These are phyloP conservation scores for Champsocephalus esox DNA, from an alignment of 2,797 vertebrate species.

Conservation along the genomic window DNA sequence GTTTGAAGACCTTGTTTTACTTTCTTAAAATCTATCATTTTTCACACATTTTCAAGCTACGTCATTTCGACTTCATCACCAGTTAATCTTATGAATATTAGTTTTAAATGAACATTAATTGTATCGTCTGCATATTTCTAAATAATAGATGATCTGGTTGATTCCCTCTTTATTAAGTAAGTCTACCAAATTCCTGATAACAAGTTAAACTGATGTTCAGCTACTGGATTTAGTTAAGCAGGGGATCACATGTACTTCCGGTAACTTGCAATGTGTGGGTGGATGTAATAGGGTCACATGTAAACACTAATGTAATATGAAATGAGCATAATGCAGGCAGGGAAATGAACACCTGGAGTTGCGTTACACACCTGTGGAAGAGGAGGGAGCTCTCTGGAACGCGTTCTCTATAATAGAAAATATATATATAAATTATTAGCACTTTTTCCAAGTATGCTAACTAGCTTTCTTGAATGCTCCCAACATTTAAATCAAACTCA, in stretches of 20 bases:
- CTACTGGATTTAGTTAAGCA: background rate
- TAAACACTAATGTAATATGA: background rate
- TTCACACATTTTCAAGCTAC: background rate
- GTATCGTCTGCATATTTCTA: background rate
- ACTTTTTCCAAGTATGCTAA: background rate
- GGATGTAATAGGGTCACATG: background rate
- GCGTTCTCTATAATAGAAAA: slow-evolving; percentile 41
- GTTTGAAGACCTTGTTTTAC: too few relatives aligned
- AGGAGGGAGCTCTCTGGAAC: slow-evolving; percentile 79
- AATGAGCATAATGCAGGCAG: background rate
- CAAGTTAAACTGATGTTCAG: background rate
- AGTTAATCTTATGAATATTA: background rate
- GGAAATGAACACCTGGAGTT: background rate
- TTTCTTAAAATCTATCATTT: too few relatives aligned
- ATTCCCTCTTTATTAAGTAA: background rate
- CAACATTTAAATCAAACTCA: background rate
- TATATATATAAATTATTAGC: background rate
- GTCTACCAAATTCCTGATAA: background rate
- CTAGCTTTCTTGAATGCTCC: background rate
- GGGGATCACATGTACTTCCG: background rate
- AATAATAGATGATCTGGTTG: background rate
- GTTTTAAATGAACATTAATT: background rate
- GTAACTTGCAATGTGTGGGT: background rate
- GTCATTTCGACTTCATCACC: background rate
- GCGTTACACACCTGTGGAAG: slow-evolving; percentile 70